These are phyloP conservation scores for Echinarachnius parma DNA, from an alignment of 53 echinoderm and acorn worm species.

Conservation along the genomic window DNA sequence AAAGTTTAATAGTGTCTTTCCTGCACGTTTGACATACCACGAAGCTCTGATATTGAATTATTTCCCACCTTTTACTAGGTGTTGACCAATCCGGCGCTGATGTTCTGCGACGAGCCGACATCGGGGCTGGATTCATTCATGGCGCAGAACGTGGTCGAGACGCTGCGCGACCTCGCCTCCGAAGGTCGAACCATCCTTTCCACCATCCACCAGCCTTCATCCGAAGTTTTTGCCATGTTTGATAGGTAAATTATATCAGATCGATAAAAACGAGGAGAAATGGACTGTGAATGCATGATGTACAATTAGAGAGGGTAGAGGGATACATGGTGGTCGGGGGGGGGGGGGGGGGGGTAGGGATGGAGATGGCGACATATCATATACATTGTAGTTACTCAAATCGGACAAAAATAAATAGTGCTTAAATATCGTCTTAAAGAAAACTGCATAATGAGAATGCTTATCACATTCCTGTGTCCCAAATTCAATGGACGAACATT, in stretches of 20 bases:
- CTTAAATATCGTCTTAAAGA: too few relatives aligned
- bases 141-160: constrained; percentile 66
- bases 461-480: too few relatives aligned
- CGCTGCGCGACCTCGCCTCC: constrained; percentile 51
- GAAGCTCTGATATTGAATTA: too few relatives aligned
- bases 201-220: constrained; percentile 88
- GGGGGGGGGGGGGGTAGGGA: not conserved
- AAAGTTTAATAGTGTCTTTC: too few relatives aligned
- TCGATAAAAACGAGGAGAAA: not conserved
- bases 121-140: constrained; percentile 82
- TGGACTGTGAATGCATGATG: too few relatives aligned
- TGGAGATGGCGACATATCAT: not conserved
- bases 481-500: too few relatives aligned
- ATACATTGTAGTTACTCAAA: too few relatives aligned
- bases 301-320: too few relatives aligned
- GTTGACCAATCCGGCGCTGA: constrained; percentile 69
- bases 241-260: constrained; percentile 50
- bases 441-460: too few relatives aligned
- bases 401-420: too few relatives aligned
- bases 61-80: too few relatives aligned
- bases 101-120: constrained; percentile 85
- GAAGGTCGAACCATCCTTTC: constrained; percentile 78
- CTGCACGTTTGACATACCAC: too few relatives aligned
- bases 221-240: constrained; percentile 74
- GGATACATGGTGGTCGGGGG: not conserved